phyloP scores from a whole-genome alignment of 92 coral and sea anemone species.

The Parazoanthus atlanticus region DNA sequence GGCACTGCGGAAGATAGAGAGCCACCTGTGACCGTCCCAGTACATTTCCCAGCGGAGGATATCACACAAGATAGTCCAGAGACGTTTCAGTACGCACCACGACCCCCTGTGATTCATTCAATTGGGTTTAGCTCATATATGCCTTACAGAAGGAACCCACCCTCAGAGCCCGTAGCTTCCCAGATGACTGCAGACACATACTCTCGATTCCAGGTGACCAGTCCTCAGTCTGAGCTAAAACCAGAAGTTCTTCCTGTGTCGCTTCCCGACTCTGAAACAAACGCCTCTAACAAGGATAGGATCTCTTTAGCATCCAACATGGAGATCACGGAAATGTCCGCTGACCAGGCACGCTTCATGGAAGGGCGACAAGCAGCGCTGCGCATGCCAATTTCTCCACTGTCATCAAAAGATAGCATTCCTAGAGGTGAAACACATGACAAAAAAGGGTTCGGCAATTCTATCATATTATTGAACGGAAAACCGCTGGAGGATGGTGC shows the following conservation, averaged over 20 bases:
- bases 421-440: conserved; percentile 48
- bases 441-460: conserved; percentile 66
- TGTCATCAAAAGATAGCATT: conserved; percentile 76
- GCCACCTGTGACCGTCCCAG: not conserved
- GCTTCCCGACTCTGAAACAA: conserved; percentile 16
- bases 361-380: conserved; percentile 70
- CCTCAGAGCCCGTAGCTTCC: conserved; percentile 2
- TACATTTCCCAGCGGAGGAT: not conserved
- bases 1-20: not conserved
- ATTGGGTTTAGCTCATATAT: not conserved
- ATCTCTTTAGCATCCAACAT: conserved; percentile 43
- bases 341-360: conserved; percentile 71
- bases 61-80: conserved; percentile 4
- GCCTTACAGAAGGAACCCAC: not conserved
- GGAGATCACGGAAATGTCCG: conserved; percentile 71
- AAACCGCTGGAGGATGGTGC: conserved; percentile 85
- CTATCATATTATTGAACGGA: conserved; percentile 87
- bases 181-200: conserved; percentile 38
- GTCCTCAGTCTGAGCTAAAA: conserved; percentile 49
- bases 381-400: conserved; percentile 56
- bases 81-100: not conserved
- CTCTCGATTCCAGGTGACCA: conserved; percentile 50
- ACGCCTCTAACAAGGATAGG: not conserved
- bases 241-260: conserved; percentile 43
- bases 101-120: not conserved